Evolutionary conservation across 2,113 vertebrate genomes (phyloP).

Genomic region (Mustela nigripes): DNA sequence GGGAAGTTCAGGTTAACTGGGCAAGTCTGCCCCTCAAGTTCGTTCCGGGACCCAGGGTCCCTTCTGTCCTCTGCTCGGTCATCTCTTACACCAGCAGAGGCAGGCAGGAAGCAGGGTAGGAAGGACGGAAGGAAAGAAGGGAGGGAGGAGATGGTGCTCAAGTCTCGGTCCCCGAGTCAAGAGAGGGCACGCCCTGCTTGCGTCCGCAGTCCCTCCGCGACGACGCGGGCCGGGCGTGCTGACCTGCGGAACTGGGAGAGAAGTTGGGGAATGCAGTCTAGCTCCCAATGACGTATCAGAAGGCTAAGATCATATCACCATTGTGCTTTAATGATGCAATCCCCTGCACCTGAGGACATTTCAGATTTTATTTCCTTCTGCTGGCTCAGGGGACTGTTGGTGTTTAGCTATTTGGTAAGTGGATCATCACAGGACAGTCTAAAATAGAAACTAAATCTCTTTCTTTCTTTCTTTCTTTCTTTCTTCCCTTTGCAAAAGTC

Average conservation of each 20-base stretch:
- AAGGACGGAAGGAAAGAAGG: not conserved
- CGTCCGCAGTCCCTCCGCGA: fast-evolving
- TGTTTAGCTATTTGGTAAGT: not conserved
- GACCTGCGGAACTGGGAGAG: not conserved
- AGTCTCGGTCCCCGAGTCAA: not conserved
- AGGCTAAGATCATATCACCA: not conserved
- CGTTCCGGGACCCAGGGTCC: too few species aligned
- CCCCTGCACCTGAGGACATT: not conserved
- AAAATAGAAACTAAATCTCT: not conserved
- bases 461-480: too few species aligned
- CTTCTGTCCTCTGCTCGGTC: not conserved
- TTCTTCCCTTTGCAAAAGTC: not conserved
- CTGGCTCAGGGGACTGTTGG: not conserved
- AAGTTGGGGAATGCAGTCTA: not conserved
- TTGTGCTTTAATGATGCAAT: not conserved
- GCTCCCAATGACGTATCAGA: too few species aligned
- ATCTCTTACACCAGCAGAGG: not conserved
- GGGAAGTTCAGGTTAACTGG: not conserved
- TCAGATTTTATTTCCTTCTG: not conserved
- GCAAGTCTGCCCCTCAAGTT: not conserved
- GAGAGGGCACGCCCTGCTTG: too few species aligned
- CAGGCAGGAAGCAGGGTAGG: too few species aligned
- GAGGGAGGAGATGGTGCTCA: not conserved
- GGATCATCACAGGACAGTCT: not conserved
- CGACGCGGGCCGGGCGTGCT: fast-evolving